These are phyloP conservation scores for Uria aalge DNA, from an alignment of 2,113 vertebrate genomes.

Conservation along the genomic window DNA sequence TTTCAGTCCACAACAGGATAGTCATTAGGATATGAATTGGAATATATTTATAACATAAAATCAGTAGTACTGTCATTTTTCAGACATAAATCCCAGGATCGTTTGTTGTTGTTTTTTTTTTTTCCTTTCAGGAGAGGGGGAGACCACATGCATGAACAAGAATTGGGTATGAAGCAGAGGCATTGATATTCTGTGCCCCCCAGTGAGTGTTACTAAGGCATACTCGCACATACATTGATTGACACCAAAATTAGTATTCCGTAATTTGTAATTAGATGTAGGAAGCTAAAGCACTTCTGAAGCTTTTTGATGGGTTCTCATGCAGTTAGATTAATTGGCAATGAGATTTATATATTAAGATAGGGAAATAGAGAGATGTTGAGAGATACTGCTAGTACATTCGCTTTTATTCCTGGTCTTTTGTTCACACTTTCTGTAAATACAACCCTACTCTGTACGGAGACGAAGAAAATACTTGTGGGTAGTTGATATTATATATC, in stretches of 20 bases:
- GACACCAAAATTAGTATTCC: conserved; percentile 61
- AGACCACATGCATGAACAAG: neutral
- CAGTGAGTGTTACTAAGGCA: neutral
- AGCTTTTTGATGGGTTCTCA: conserved; percentile 57
- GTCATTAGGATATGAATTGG: neutral
- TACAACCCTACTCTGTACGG: neutral
- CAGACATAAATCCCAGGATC: neutral
- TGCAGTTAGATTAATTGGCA: conserved; percentile 43
- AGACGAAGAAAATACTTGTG: neutral
- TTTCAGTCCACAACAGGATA: neutral
- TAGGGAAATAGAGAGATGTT: neutral
- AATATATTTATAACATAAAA: neutral
- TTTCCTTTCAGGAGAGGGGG: neutral
- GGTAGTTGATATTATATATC: neutral
- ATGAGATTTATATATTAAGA: conserved; percentile 27
- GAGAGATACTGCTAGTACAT: neutral
- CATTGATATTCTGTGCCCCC: conserved; percentile 42
- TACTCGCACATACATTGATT: conserved; percentile 62
- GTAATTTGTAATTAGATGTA: conserved; percentile 68
- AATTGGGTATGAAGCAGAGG: neutral
- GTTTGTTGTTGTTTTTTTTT: neutral
- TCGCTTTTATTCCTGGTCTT: neutral
- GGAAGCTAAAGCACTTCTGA: conserved; percentile 62
- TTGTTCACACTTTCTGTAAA: neutral
- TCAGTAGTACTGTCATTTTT: neutral